Base-by-base conservation (phyloP, 2,888 invertebrate genomes). In the Drosophila fulvimacula region DNA sequence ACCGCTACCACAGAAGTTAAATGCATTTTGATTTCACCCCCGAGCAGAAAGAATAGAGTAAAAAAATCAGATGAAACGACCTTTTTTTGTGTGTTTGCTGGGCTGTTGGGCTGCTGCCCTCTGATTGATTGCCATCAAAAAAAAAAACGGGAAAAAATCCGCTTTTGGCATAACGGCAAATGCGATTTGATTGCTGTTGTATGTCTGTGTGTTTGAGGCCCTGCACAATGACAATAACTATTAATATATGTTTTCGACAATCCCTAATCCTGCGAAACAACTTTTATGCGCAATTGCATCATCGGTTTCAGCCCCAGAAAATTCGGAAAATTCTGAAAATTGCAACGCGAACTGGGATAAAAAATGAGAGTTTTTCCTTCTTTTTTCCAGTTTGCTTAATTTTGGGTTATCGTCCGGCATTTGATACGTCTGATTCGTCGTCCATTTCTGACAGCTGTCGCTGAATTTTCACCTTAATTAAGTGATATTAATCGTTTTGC, bases 381-480 rank as follows among this genome's bases (percentile, higher is more conserved):
- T 55, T 61, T 59, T 62, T 48, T 56, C 11, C 6, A 41, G 53
- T 60, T 63, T 58, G 52, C 19, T 34, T 73, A 75, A 70, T 72
- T 67, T 73, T 69, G 57, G 77, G 69, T 76, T 78, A 73, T 58
- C 65, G 56, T 55, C 15, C 36, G 77, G 70, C 73, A 82, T 87
- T 84, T 73, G 85, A 84, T 84, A 81, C 66, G 64, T 69, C 74
- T 64, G 61, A 63, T 66, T 72, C 61, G 71, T 63, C 51, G 69
- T 65, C 48, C 61, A 57, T 69, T 79, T 85, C 68, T 89, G 88
- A 84, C 90, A 90, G 90, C 89, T 90, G 90, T 75, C 80, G 61
- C 62, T 83, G 79, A 44, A 81, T 86, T 90, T 88, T 69, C 89
- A 90, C 84, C 87, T 90, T 88, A 88, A 88, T 88, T 88, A 88